These are phyloP conservation scores for Polyommatus iphigenia DNA, from an alignment of 2,888 invertebrate genomes.

Conservation along the genomic window DNA sequence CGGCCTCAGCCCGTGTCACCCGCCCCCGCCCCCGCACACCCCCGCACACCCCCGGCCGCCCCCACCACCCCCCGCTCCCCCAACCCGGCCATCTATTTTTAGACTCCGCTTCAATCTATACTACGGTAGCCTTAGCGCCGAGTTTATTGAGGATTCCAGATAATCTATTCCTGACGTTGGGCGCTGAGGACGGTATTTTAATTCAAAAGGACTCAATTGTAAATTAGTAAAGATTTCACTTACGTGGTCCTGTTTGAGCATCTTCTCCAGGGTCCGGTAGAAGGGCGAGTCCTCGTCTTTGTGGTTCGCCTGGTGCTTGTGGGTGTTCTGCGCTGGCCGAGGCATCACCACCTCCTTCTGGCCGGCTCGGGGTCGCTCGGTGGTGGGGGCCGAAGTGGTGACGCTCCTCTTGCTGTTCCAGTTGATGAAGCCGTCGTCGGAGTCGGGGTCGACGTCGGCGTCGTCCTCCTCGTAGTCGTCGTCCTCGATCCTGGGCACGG, in stretches of 20 bases:
- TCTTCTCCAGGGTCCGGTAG: constrained; percentile 74
- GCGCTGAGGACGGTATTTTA: neutral
- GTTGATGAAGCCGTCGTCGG: constrained; percentile 62
- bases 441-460: constrained; percentile 60
- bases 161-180: constrained; percentile 37
- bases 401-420: constrained; percentile 75
- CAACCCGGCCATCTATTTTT: constrained; percentile 75
- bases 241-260: constrained; percentile 76
- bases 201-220: neutral
- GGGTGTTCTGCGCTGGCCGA: constrained; percentile 74
- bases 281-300: constrained; percentile 63
- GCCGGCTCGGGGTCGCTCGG: constrained; percentile 58
- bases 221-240: constrained; percentile 52
- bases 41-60: constrained; percentile 55
- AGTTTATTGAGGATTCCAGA: constrained; percentile 33
- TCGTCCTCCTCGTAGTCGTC: constrained; percentile 69
- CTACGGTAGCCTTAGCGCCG: constrained; percentile 42
- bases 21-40: constrained; percentile 62
- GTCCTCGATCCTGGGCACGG: constrained; percentile 66
- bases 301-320: constrained; percentile 54
- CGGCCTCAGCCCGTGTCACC: constrained; percentile 72
- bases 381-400: constrained; percentile 60
- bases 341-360: constrained; percentile 84
- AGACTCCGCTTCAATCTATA: constrained; percentile 63
- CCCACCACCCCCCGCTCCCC: constrained; percentile 65